Evolutionary conservation across 64 coral and sea anemone species (phyloP).

Genomic region (Exaiptasia diaphana): DNA sequence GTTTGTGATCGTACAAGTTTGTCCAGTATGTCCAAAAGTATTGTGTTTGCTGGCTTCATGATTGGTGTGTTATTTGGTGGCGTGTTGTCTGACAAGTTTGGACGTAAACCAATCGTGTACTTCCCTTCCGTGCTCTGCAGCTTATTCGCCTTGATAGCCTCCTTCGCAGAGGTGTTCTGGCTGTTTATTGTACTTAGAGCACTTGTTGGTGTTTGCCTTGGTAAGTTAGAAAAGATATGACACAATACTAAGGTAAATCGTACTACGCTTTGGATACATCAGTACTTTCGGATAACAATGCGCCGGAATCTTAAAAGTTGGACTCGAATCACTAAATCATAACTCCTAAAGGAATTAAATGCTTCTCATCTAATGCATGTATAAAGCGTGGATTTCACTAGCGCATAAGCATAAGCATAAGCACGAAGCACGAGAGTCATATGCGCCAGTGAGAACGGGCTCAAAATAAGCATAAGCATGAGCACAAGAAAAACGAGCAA

Average conservation of each 20-base stretch:
- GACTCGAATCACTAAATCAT: too few species aligned
- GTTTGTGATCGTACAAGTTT: conserved; percentile 47
- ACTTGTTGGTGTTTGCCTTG: conserved; percentile 17
- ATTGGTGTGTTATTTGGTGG: conserved; percentile 67
- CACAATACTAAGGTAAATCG: background rate
- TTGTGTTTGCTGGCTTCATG: conserved; percentile 64
- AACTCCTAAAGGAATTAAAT: too few species aligned
- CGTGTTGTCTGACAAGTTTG: conserved; percentile 57
- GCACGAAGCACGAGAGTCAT: too few species aligned
- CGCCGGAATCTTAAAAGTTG: background rate
- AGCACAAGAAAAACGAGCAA: too few species aligned
- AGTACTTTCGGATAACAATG: too few species aligned
- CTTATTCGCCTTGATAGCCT: conserved; percentile 15
- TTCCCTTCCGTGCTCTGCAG: background rate
- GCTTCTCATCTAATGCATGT: too few species aligned
- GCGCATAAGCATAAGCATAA: too few species aligned
- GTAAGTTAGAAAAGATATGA: background rate
- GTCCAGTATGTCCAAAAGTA: conserved; percentile 43
- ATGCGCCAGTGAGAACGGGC: too few species aligned
- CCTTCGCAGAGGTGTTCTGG: conserved; percentile 42
- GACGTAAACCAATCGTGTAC: conserved; percentile 26
- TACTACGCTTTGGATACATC: too few species aligned
- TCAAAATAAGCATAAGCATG: too few species aligned
- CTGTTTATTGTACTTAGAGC: conserved; percentile 26
- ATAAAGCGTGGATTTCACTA: too few species aligned